A percentile compares a stretch with the other conserved stretches of the same genome.
These are phyloP conservation scores for Tetraneura akinire DNA, from an alignment of 1,140 invertebrate species.

Conservation along the genomic window DNA sequence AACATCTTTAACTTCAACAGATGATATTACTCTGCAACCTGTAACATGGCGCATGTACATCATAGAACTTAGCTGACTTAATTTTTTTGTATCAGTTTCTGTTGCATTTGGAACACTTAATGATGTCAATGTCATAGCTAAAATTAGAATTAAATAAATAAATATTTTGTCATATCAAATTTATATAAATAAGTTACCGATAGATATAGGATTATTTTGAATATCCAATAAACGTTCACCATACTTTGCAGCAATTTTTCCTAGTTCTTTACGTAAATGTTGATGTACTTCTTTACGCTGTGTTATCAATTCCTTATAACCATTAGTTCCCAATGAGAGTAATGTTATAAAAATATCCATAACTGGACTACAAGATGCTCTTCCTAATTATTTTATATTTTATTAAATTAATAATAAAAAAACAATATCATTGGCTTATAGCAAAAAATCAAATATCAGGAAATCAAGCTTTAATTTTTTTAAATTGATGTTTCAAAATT, in stretches of 20 bases:
- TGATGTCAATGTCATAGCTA: constrained; percentile 59
- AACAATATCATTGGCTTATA: no score
- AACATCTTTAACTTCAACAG: constrained; percentile 64
- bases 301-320: constrained; percentile 68
- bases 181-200: constrained; percentile 61
- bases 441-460: no score
- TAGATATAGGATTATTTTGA: constrained; percentile 74
- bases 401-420: constrained; percentile 14
- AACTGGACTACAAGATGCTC: constrained; percentile 74
- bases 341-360: constrained; percentile 83
- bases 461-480: no score
- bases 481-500: no score
- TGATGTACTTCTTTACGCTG: constrained; percentile 70
- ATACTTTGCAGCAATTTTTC: constrained; percentile 65
- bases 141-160: constrained; percentile 47
- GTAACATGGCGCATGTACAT: constrained; percentile 73
- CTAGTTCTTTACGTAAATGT: constrained; percentile 68
- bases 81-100: constrained; percentile 60
- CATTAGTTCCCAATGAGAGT: constrained; percentile 71
- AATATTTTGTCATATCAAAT: no score
- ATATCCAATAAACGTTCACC: constrained; percentile 70
- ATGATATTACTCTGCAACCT: constrained; percentile 68
- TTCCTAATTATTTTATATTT: constrained; percentile 59
- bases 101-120: constrained; percentile 54
- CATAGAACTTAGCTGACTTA: constrained; percentile 71